Percentiles rank a stretch among this genome's conserved stretches.
Conservation (phyloP, 1,140 invertebrate species). For the Tetramorium alpestre region DNA sequence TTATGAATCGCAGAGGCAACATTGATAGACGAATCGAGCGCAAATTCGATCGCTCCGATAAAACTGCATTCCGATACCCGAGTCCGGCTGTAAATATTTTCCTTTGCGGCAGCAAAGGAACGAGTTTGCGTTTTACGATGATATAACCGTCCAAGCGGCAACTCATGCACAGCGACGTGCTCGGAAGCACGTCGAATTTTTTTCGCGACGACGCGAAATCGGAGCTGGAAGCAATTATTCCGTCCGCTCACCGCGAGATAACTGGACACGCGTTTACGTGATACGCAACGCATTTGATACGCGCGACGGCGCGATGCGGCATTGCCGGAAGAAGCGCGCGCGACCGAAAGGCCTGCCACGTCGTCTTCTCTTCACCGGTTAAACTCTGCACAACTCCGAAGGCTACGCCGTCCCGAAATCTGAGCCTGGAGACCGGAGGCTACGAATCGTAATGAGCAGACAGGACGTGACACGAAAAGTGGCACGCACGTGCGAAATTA, state of each 20-base stretch:
- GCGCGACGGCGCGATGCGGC: neutral
- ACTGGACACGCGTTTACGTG: conserved; percentile 25
- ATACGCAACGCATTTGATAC: conserved; percentile 40
- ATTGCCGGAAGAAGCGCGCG: neutral
- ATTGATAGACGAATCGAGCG: neutral
- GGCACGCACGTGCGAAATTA: conserved; percentile 22
- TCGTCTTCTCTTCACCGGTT: neutral
- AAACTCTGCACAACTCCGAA: neutral
- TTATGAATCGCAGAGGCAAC: too few species aligned
- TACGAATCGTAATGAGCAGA: neutral
- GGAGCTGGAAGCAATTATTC: conserved; percentile 25
- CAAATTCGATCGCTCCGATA: conserved; percentile 38
- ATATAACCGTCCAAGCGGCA: neutral
- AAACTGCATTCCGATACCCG: conserved; percentile 23
- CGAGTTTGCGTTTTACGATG: neutral
- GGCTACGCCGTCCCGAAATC: neutral
- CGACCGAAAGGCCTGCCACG: neutral
- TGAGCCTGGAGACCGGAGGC: neutral
- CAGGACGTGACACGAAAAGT: conserved; percentile 6
- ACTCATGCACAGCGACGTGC: neutral
- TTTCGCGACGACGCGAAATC: conserved; percentile 10
- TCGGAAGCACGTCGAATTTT: conserved; percentile 3
- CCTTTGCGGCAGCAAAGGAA: conserved; percentile 1
- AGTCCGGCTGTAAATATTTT: conserved; percentile 34
- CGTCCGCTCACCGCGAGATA: conserved; percentile 36